phyloP scores from a whole-genome alignment of 2,113 vertebrate species.

The Paedocypris sp. region DNA sequence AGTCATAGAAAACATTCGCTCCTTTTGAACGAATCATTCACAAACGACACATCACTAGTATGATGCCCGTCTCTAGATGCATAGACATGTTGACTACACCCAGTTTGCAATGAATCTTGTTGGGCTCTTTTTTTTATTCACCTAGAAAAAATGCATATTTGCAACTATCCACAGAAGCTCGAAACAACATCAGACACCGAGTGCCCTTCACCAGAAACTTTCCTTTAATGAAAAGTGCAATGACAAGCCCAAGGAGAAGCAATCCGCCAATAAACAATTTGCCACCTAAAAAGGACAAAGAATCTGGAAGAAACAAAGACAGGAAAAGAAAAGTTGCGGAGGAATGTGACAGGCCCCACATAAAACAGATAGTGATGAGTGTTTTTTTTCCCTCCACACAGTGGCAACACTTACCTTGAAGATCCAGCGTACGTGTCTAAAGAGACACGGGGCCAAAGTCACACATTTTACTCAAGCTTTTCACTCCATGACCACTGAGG shows the following conservation, averaged over 20 bases:
- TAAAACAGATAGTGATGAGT: constrained; percentile 36
- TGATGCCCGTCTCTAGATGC: no score
- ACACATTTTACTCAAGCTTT: constrained; percentile 37
- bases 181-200: constrained; percentile 20
- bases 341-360: constrained; percentile 30
- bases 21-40: no score
- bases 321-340: constrained; percentile 19
- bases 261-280: constrained; percentile 29
- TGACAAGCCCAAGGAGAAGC: constrained; percentile 28
- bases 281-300: constrained; percentile 9
- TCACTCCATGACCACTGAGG: constrained; percentile 32
- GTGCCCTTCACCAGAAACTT: constrained; percentile 26
- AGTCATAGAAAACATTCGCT: no score
- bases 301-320: constrained; percentile 11
- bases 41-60: no score
- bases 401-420: constrained; percentile 24
- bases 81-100: no score
- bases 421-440: background rate
- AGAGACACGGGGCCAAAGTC: constrained; percentile 26
- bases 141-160: background rate
- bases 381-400: constrained; percentile 10
- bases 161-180: constrained; percentile 14
- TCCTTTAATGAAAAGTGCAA: constrained; percentile 28
- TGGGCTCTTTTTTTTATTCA: constrained; percentile 7
- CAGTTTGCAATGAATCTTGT: no score